A percentile compares a stretch with the other conserved stretches of the same genome.
Evolutionary conservation across 2,113 vertebrate species (phyloP).

Genomic region (Urocynchramus pylzowi): DNA sequence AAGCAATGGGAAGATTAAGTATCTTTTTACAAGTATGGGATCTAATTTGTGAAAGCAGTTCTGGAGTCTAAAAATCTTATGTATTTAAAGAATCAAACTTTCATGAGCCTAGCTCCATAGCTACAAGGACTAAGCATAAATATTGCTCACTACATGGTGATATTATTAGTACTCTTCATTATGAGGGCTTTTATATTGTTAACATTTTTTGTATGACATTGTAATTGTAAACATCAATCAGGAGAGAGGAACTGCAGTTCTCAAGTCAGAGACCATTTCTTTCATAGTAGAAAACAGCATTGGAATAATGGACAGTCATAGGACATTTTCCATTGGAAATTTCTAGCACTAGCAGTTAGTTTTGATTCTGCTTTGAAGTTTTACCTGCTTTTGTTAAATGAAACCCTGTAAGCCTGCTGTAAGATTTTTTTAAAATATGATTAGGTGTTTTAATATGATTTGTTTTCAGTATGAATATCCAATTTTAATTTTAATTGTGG

Average conservation of each 20-base stretch:
- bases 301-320: not conserved
- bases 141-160: not conserved
- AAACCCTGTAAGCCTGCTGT: not conserved
- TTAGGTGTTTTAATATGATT: not conserved
- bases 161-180: slow-evolving; percentile 14
- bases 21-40: not conserved
- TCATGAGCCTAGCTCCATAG: not conserved
- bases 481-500: not conserved
- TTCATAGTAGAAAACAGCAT: not conserved
- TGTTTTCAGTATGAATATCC: not conserved
- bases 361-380: not conserved
- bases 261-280: not conserved
- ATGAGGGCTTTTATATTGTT: not conserved
- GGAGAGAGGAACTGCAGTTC: not conserved
- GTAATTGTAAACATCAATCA: not conserved
- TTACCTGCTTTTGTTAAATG: not conserved
- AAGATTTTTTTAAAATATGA: not conserved
- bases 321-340: not conserved
- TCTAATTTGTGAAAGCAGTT: not conserved
- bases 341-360: not conserved
- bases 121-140: not conserved
- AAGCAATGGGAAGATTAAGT: not conserved
- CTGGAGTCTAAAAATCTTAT: not conserved
- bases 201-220: not conserved
- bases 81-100: not conserved